phyloP scores from a whole-genome alignment of 2,888 invertebrate genomes.

The Drosophila paucipuncta region DNA sequence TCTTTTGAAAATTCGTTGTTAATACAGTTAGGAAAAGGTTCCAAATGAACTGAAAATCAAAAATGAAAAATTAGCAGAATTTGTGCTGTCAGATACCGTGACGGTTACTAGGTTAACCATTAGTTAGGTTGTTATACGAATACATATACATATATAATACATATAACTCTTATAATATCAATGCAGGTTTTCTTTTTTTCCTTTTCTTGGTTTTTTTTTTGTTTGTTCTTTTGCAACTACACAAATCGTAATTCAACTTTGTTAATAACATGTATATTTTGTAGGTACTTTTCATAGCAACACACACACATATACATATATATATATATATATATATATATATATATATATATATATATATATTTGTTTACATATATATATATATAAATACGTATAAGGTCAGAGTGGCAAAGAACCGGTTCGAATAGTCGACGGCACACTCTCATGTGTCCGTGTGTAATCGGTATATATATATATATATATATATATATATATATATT shows the following conservation, averaged over 20 bases:
- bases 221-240: conserved; percentile 28
- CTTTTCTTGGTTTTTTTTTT: not conserved
- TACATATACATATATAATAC: conserved; percentile 20
- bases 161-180: conserved; percentile 28
- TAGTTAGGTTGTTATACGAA: conserved; percentile 17
- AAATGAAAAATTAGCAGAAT: conserved; percentile 8
- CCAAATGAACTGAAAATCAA: not conserved
- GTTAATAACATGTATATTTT: conserved; percentile 14
- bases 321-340: conserved; percentile 28
- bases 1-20: conserved; percentile 53
- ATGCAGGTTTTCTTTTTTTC: conserved; percentile 14
- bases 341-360: conserved; percentile 20
- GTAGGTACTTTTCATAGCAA: conserved; percentile 27
- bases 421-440: conserved; percentile 44
- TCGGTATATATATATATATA: conserved; percentile 11
- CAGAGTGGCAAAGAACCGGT: conserved; percentile 56
- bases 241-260: conserved; percentile 26
- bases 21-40: conserved; percentile 29
- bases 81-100: conserved; percentile 30
- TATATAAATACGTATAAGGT: conserved; percentile 33
- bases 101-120: conserved; percentile 53
- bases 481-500: conserved; percentile 20
- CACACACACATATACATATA: conserved; percentile 11
- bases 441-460: conserved; percentile 8
- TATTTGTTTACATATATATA: conserved; percentile 26